Conservation (phyloP, 2,888 invertebrate species). For the Patella pellucida region DNA sequence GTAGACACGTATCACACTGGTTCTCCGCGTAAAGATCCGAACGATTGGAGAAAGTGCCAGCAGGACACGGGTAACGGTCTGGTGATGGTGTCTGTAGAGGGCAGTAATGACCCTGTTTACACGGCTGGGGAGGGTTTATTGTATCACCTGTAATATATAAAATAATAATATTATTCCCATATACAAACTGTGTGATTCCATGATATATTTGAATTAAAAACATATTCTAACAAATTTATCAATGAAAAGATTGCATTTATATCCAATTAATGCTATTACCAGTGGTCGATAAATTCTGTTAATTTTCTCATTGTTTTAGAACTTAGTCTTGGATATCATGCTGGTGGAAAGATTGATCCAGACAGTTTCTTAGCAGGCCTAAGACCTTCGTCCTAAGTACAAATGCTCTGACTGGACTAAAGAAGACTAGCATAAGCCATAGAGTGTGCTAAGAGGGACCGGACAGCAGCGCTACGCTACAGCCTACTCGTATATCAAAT, state of each 20-base stretch:
- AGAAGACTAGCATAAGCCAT: too few relatives aligned
- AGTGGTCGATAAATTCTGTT: not conserved
- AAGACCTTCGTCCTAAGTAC: too few relatives aligned
- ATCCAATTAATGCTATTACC: not conserved
- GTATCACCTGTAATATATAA: conserved; percentile 33
- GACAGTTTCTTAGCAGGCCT: too few relatives aligned
- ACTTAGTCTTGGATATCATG: too few relatives aligned
- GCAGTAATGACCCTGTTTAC: conserved; percentile 61
- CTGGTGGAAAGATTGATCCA: too few relatives aligned
- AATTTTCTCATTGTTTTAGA: not conserved
- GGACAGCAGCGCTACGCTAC: too few relatives aligned
- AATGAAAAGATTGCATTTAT: not conserved
- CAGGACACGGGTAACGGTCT: conserved; percentile 58
- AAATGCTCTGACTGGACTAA: too few relatives aligned
- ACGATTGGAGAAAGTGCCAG: conserved; percentile 54
- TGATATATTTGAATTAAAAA: too few relatives aligned
- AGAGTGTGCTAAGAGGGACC: too few relatives aligned
- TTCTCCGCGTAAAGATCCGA: conserved; percentile 48
- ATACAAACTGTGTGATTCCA: too few relatives aligned
- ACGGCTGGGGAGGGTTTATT: conserved; percentile 48
- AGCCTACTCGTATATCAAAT: too few relatives aligned
- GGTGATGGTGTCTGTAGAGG: conserved; percentile 59
- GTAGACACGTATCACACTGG: conserved; percentile 55
- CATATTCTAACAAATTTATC: too few relatives aligned
- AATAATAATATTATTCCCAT: not conserved